A percentile compares a stretch with the other conserved stretches of the same genome.
These are phyloP conservation scores for Microchirus variegatus DNA, from an alignment of 2,797 vertebrate species.

Conservation along the genomic window DNA sequence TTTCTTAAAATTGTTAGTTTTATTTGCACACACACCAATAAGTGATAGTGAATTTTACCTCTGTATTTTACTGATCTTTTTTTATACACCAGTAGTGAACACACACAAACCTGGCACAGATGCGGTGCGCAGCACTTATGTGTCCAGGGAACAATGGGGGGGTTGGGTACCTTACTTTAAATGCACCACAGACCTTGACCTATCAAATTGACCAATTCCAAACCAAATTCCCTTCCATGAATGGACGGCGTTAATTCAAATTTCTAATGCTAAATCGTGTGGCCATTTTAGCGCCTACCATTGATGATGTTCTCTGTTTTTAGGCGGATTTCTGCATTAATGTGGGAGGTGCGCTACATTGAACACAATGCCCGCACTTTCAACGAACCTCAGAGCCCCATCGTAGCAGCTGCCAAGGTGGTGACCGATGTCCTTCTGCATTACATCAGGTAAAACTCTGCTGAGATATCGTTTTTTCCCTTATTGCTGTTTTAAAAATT, in stretches of 20 bases:
- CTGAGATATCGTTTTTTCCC: background rate
- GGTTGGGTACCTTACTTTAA: too few relatives aligned
- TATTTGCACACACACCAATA: too few relatives aligned
- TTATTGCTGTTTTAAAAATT: background rate
- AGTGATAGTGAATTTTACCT: too few relatives aligned
- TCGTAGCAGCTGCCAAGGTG: constrained; percentile 94
- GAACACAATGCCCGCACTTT: constrained; percentile 98
- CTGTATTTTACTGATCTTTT: too few relatives aligned
- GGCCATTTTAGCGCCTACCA: background rate
- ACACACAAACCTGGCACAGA: too few relatives aligned
- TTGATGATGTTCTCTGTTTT: constrained; percentile 8
- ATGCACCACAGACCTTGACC: too few relatives aligned
- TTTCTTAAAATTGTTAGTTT: background rate
- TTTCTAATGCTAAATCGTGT: background rate
- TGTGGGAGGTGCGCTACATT: constrained; percentile 99
- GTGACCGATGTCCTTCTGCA: constrained; percentile 93
- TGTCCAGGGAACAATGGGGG: too few relatives aligned
- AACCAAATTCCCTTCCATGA: too few relatives aligned
- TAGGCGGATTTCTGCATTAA: constrained; percentile 96
- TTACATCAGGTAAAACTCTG: constrained; percentile 89
- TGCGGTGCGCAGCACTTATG: too few relatives aligned
- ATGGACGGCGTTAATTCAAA: too few relatives aligned
- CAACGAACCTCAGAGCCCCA: constrained; percentile 97
- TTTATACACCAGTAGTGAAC: too few relatives aligned
- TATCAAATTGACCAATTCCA: too few relatives aligned